phyloP scores from a whole-genome alignment of 2,888 invertebrate species.

The Oscheius sp. region DNA sequence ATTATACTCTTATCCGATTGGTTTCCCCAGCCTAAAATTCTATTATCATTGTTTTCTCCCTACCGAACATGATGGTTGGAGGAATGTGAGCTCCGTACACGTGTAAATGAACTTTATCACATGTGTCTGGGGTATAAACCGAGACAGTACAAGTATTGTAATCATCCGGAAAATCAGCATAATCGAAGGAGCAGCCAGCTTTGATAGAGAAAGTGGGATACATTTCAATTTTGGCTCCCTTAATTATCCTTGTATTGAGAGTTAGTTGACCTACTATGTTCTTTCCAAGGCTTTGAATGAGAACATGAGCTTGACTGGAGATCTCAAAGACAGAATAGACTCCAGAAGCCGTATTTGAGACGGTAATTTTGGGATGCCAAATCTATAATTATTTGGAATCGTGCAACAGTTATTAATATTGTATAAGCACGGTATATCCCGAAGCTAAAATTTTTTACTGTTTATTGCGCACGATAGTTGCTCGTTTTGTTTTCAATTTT shows the following conservation, averaged over 20 bases:
- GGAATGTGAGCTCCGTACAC: slow-evolving; percentile 17
- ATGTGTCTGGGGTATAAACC: slow-evolving; percentile 32
- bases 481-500: no score
- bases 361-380: slow-evolving; percentile 64
- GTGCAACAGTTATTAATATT: neutral
- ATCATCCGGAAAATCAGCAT: slow-evolving; percentile 48
- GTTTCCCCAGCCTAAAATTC: slow-evolving; percentile 54
- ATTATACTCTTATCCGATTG: slow-evolving; percentile 55
- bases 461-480: no score
- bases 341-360: slow-evolving; percentile 64
- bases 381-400: slow-evolving; percentile 40
- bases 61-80: slow-evolving; percentile 23
- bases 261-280: neutral
- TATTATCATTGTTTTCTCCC: neutral
- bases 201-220: slow-evolving; percentile 64
- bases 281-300: slow-evolving; percentile 37
- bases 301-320: slow-evolving; percentile 44
- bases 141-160: slow-evolving; percentile 38
- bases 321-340: slow-evolving; percentile 58
- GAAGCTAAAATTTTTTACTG: no score
- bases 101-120: slow-evolving; percentile 1
- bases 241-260: neutral
- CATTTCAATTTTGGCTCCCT: slow-evolving; percentile 55
- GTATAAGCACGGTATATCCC: no score
- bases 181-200: slow-evolving; percentile 65